These are phyloP conservation scores for Harpalus rubripes DNA, from an alignment of 2,888 invertebrate species.

Conservation along the genomic window DNA sequence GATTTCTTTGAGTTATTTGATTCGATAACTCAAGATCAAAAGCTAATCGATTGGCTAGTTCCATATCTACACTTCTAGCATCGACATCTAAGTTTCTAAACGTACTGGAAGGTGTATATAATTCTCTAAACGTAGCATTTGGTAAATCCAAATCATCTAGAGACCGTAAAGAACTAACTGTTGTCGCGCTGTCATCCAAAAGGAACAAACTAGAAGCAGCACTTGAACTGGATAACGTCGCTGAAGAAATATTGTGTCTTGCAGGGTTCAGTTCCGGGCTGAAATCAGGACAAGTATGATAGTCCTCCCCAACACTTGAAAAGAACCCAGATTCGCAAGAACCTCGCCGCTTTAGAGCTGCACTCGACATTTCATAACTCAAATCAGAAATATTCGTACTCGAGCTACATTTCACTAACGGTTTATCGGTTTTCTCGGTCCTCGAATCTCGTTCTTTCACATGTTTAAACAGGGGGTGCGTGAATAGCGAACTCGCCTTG, in stretches of 20 bases:
- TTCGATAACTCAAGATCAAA: conserved; percentile 78
- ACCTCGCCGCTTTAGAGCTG: conserved; percentile 83
- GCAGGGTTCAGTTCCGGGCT: conserved; percentile 70
- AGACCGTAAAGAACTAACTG: conserved; percentile 81
- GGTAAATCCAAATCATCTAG: conserved; percentile 80
- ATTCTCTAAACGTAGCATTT: conserved; percentile 69
- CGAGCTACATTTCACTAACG: conserved; percentile 74
- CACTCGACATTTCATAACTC: conserved; percentile 71
- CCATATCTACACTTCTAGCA: conserved; percentile 76
- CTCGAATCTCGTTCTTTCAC: conserved; percentile 66
- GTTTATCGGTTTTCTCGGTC: conserved; percentile 63
- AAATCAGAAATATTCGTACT: conserved; percentile 75
- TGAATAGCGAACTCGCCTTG: conserved; percentile 80
- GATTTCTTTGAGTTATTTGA: conserved; percentile 76
- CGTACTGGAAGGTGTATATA: conserved; percentile 68
- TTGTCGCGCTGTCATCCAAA: conserved; percentile 82
- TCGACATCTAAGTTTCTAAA: conserved; percentile 75
- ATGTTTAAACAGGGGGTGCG: conserved; percentile 80
- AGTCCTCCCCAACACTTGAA: conserved; percentile 90
- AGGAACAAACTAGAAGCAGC: conserved; percentile 80
- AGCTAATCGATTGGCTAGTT: conserved; percentile 78
- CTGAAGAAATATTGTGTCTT: conserved; percentile 69
- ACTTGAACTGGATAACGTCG: conserved; percentile 76
- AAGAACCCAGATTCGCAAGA: conserved; percentile 95
- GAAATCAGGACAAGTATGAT: conserved; percentile 71